A percentile compares a stretch with the other conserved stretches of the same genome.
These are phyloP conservation scores for Mesopsocus fuscifrons DNA, from an alignment of 2,888 invertebrate genomes.

Conservation along the genomic window DNA sequence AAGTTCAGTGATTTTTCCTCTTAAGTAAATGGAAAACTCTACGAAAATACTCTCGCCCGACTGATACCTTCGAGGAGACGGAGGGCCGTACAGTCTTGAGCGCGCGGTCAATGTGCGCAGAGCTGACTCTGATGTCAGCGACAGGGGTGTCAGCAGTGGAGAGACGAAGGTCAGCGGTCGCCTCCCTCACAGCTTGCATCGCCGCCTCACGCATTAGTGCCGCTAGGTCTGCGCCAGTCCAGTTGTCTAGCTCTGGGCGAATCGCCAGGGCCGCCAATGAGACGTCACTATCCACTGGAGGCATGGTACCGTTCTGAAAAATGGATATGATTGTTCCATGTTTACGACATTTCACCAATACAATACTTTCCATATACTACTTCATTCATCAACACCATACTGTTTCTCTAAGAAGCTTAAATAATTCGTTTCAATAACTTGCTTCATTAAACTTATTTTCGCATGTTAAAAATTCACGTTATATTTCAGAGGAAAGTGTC, in stretches of 20 bases:
- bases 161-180: neutral
- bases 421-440: too few relatives aligned
- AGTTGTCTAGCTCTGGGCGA: slow-evolving; percentile 49
- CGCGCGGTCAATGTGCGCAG: slow-evolving; percentile 57
- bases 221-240: slow-evolving; percentile 86
- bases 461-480: too few relatives aligned
- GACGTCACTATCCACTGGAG: slow-evolving; percentile 55
- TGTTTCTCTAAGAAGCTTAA: too few relatives aligned
- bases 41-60: too few relatives aligned
- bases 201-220: slow-evolving; percentile 79
- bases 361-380: too few relatives aligned
- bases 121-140: slow-evolving; percentile 27
- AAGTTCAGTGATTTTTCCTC: too few relatives aligned
- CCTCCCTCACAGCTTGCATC: slow-evolving; percentile 42
- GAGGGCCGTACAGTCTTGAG: slow-evolving; percentile 69
- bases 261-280: slow-evolving; percentile 48
- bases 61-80: slow-evolving; percentile 43
- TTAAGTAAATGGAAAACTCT: too few relatives aligned
- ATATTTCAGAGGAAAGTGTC: too few relatives aligned
- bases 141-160: neutral
- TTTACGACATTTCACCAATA: too few relatives aligned
- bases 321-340: too few relatives aligned
- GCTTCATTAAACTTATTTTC: too few relatives aligned
- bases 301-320: slow-evolving; percentile 49
- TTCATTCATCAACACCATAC: too few relatives aligned